Base-by-base conservation (phyloP, 2,888 invertebrate species). In the Eucera pruinosa region DNA sequence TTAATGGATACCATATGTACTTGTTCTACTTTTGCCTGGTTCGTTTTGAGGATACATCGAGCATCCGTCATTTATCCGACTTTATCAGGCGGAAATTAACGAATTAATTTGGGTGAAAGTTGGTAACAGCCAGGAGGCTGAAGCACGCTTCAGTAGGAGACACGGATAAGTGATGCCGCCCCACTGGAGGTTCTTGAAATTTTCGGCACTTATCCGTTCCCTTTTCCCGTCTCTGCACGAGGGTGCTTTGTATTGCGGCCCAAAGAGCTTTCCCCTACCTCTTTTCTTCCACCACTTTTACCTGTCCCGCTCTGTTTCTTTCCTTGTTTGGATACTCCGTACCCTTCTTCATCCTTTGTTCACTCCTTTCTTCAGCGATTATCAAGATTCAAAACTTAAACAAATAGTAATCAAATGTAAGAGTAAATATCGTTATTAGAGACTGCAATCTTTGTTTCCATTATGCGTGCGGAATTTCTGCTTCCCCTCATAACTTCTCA, bases 141-240 rank as follows among this genome's bases (percentile, higher is more conserved):
- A 23, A 23, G 15, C 7, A 55, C 20, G 20, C 11, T 45, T 7
- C 20, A n/a, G n/a, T n/a, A n/a, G n/a, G 13, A 39, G 39, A 55
- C 55, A 39, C n/a, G 11, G 23, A 23, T 55, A 55, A 55, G 25
- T 39, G 33, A 55, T 55, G n/a, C 25, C 13, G 39, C 25, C n/a
- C n/a, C 20, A 33, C 36, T 39, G 55, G 25, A 55, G 55, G 13
- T 61, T 20, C 47, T 47, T 33, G 33, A 61, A 61, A 61, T 61
- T 61, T 61, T 61, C 61, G 61, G 33, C 61, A 61, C 61, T 61
- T 48, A 47, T 61, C 33, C 18, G 15, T 30, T 33, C 20, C 47
- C 33, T 15, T 61, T 30, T 45, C 6, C 6, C 33, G 20, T 61
- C 47, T 30, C 30, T 13, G 20, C 33, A 47, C 61, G 47, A 61